Base-by-base conservation (phyloP, 2,888 invertebrate species). In the Zygogramma bicolorata region DNA sequence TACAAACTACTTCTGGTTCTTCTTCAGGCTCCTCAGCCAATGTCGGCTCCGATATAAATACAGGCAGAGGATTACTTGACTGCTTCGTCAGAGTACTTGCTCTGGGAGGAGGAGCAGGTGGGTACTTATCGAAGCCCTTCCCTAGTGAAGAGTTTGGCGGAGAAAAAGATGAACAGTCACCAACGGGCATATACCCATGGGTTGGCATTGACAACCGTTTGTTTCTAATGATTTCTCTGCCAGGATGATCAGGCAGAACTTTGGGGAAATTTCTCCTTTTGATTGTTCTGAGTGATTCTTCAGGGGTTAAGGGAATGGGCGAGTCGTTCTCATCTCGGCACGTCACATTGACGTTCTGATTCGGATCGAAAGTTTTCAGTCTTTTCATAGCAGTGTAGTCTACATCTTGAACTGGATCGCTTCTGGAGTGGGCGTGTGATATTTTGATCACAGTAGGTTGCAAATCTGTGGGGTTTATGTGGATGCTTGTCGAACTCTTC, bases 201-300 rank as follows among this genome's bases (percentile, higher is more conserved):
- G 91, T 91, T 75, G 93, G 93, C 84, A 93, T 87, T 1, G 92
- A 92, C 67, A 92, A 86, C n/a, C 92, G 87, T 81, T 92, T 92
- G 76, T 82, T 83, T 20, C 83, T 80, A 68, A 84, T 77, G 8
- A 83, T 81, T 75, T 85, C 85, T 69, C 86, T 80, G 13, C 81
- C 81, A 1, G 92, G 91, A 79, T 93, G 90, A 85, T 95, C 95
- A n/a, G 95, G 95, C 34, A 95, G 84, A 1, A 95, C 95, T 89
- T 95, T 95, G 0, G 95, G 95, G 83, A 93, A 95, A 84, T 95
- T 95, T 78, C 94, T 88, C 70, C 93, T 89, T 84, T 93, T 93
- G 53, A 95, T 93, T 34, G 92, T 92, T 74, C 90, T 88, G 65
- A 95, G 84, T 0, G 94, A 92, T 84, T 95, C 94, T 81, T 93